Conservation (phyloP, 2,888 invertebrate genomes). For the Cantharis flavilabris region DNA sequence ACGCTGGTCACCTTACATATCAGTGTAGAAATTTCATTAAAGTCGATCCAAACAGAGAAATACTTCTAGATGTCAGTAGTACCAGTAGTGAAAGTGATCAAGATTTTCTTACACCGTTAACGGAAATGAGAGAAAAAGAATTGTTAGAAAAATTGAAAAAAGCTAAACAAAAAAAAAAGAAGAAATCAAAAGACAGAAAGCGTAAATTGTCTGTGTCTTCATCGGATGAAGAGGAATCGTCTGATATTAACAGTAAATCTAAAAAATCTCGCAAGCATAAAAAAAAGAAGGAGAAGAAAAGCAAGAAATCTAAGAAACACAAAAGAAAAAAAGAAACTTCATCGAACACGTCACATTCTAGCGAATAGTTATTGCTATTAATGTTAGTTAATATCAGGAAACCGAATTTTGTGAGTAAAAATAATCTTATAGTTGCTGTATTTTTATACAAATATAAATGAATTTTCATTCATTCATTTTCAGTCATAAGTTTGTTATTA, state of each 20-base stretch:
- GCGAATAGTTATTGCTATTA: neutral
- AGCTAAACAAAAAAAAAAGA: conserved; percentile 62
- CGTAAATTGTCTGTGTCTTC: conserved; percentile 38
- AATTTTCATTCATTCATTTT: neutral
- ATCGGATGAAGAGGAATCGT: conserved; percentile 36
- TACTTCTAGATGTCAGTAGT: conserved; percentile 90
- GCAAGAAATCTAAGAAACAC: conserved; percentile 47
- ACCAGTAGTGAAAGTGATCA: conserved; percentile 88
- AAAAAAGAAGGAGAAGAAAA: conserved; percentile 40
- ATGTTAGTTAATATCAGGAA: neutral
- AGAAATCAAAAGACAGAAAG: conserved; percentile 55
- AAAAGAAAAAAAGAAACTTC: conserved; percentile 53
- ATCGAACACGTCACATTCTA: conserved; percentile 31
- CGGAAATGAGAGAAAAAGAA: conserved; percentile 78
- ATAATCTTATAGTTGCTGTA: neutral
- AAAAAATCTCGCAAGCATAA: conserved; percentile 10
- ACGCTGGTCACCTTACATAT: conserved; percentile 93
- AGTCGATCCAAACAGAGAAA: conserved; percentile 91
- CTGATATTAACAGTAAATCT: conserved; percentile 22
- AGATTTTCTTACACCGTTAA: conserved; percentile 83
- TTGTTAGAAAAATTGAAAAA: conserved; percentile 71
- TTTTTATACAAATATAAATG: neutral
- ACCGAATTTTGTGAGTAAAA: neutral
- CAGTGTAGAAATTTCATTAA: conserved; percentile 96
- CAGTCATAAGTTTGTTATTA: too few relatives aligned